Evolutionary conservation across 2,888 invertebrate species (phyloP), one percentile per base, ranked within the genome.

Genomic region (Suillia variegata): DNA sequence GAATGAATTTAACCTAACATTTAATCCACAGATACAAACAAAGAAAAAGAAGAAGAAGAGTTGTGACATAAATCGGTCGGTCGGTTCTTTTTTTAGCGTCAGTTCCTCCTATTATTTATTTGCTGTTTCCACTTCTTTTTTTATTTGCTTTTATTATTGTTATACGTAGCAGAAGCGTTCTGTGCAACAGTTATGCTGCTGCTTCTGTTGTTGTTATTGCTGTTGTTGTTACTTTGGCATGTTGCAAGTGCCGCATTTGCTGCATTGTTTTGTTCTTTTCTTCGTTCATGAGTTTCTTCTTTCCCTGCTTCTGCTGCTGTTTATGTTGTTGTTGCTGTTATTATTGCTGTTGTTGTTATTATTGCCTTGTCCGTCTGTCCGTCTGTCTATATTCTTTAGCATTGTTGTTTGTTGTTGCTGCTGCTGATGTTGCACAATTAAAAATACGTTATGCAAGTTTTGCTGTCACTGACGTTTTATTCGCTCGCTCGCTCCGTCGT

Each of bases 381-480:
- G 45, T 45, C 18, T 20, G 13, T 4, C 38, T n/a, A n/a, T n/a
- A n/a, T n/a, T n/a, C n/a, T n/a, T n/a, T n/a, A n/a, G n/a, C n/a
- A n/a, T 38, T 6, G 12, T 20, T 45, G 18, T 20, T 17, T 45
- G 33, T 48, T 31, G 18, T 18, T 26, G 47, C 33, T 26, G 26
- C 13, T 47, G 31, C 31, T 18, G 6, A 1, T n/a, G 54, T 55
- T 51, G 49, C 71, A 73, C 72, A 73, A 73, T 73, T 70, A 69
- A 73, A 74, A 70, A 67, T 73, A 69, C 73, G 70, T 73, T 73
- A 70, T 73, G 73, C 70, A 73, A 72, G 73, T 72, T 70, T 65
- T 62, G 56, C n/a, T 55, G 56, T 12, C 38, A 22, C 17, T 48
- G 55, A 57, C 61, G 62, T 52, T 63, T 59, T 66, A 65, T 58